phyloP scores from a whole-genome alignment of 2,888 invertebrate species.

The Apamea sordens region DNA sequence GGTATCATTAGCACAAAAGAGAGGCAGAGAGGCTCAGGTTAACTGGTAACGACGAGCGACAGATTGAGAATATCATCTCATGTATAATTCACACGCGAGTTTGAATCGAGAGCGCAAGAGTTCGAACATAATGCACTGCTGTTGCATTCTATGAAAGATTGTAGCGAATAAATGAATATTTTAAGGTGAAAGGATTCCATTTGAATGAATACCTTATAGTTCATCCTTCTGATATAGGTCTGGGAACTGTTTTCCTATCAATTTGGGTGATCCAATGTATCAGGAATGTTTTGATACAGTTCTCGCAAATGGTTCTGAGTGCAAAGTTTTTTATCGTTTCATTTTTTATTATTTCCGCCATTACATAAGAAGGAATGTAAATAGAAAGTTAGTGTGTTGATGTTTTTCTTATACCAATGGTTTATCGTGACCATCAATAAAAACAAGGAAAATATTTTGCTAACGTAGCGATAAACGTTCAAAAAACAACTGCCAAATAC shows the following conservation, averaged over 20 bases:
- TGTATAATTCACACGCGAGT: constrained; percentile 86
- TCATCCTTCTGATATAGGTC: constrained; percentile 12
- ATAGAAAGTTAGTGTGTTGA: constrained; percentile 18
- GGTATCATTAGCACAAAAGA: constrained; percentile 4
- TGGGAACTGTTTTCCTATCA: constrained; percentile 45
- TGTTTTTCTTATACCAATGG: not conserved
- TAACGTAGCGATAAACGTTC: not conserved
- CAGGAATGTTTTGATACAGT: constrained; percentile 37
- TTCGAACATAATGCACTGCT: constrained; percentile 79
- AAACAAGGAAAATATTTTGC: constrained; percentile 3
- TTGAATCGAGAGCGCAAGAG: constrained; percentile 78
- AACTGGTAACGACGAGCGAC: constrained; percentile 77
- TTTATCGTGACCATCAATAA: constrained; percentile 23
- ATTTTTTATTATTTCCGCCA: not conserved
- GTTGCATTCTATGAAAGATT: constrained; percentile 79
- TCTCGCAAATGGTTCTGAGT: constrained; percentile 19
- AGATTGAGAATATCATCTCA: constrained; percentile 87
- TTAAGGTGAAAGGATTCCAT: constrained; percentile 58
- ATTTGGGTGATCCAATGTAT: constrained; percentile 38
- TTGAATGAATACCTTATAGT: constrained; percentile 42
- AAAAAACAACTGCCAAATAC: not conserved
- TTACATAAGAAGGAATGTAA: not conserved
- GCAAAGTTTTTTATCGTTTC: constrained; percentile 44
- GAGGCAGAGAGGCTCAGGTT: constrained; percentile 64
- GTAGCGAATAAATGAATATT: constrained; percentile 82